A percentile compares a stretch with the other conserved stretches of the same genome.
Conservation (phyloP, 2,888 invertebrate genomes). For the Stenichneumon culpator region DNA sequence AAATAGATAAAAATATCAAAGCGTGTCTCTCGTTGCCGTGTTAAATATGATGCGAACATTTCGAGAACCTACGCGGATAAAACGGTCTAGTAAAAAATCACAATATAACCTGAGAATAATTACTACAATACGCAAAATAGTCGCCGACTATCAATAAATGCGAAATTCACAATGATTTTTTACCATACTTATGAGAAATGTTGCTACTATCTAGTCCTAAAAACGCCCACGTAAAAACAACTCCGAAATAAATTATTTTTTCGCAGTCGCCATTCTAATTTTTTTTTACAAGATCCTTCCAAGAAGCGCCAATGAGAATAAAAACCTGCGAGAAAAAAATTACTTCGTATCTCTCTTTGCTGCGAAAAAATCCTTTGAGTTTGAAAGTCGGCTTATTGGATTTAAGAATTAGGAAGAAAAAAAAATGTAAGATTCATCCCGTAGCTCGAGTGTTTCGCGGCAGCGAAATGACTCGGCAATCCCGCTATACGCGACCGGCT, state of each 20-base stretch:
- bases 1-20: constrained; percentile 19
- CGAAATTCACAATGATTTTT: too few relatives aligned
- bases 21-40: constrained; percentile 14
- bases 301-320: neutral
- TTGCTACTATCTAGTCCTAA: too few relatives aligned
- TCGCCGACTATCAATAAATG: too few relatives aligned
- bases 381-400: neutral
- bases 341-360: neutral
- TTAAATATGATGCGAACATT: constrained; percentile 30
- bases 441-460: neutral
- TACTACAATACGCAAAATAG: too few relatives aligned
- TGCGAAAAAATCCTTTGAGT: constrained; percentile 6
- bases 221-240: neutral
- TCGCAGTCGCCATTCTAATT: too few relatives aligned
- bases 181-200: too few relatives aligned
- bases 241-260: constrained; percentile 24
- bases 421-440: neutral
- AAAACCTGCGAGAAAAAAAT: constrained; percentile 8
- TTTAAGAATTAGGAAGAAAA: constrained; percentile 15
- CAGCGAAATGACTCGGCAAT: constrained; percentile 7
- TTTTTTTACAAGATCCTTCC: too few relatives aligned
- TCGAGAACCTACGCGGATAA: neutral
- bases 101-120: too few relatives aligned
- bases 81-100: too few relatives aligned
- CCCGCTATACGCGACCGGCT: neutral